Base-by-base conservation (phyloP, 2,797 vertebrate species). In the Ataeniobius toweri region DNA sequence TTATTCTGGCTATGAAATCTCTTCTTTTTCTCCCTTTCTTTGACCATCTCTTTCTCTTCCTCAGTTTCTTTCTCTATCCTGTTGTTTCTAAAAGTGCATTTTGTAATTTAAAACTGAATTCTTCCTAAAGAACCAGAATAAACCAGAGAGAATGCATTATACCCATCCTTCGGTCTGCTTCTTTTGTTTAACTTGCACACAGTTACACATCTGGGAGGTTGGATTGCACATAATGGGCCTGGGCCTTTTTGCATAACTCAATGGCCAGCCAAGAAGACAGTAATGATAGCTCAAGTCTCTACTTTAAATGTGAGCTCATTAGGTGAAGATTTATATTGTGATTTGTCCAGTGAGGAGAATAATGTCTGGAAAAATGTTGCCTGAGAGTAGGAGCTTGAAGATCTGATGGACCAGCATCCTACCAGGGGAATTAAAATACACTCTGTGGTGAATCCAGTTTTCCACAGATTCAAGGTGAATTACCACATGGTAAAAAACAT, bases 1-100 rank as follows among this genome's bases (percentile, higher is more conserved):
- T 92, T 94, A 89, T 93, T 95, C 93, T 70, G 88, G 91, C 90
- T 95, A 94, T 94, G 93, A 93, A 93, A 89, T 86, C 89, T 83
- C 86, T 86, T 88, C 86, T 88, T 85, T 88, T 85, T 88, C 80
- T 86, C 87, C 80, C 85, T 79, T 86, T 72, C 83, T 88, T 86
- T 79, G 83, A 91, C 85, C 90, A 87, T 92, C 85, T 93, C 86
- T 86, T 81, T 89, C 88, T 92, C 89, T 92, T 83, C 87, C 91
- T 89, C 91, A 89, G 82, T 91, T 88, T 91, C 89, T 92, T 90
- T 89, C 88, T 91, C 90, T 92, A 83, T 93, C 91, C 93, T 92
- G 92, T 94, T 93, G 90, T 95, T 96, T 96, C 95, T 96, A 95
- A 93, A 93, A 95, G 94, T 96, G 94, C 95, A 95, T 96, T 96